Conservation (phyloP, 2,797 vertebrate genomes). For the Holocentrus rufus region DNA sequence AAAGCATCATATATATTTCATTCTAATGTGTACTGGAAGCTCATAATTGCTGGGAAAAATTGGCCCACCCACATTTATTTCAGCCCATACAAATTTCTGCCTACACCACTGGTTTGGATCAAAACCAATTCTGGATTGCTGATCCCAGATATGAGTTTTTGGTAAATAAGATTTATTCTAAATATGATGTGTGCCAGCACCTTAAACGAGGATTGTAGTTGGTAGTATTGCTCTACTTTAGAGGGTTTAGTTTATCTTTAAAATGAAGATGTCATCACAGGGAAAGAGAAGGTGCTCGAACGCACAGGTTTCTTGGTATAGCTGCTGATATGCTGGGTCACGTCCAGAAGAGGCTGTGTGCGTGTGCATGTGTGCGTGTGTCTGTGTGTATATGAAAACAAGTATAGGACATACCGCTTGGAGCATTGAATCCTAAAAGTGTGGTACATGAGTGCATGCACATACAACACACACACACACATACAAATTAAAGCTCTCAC, state of each 20-base stretch:
- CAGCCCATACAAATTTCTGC: too few species aligned
- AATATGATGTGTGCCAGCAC: too few species aligned
- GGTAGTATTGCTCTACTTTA: background rate
- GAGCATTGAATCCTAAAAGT: conserved; percentile 71
- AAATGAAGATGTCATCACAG: conserved; percentile 2
- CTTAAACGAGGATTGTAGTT: background rate
- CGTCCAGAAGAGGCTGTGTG: conserved; percentile 52
- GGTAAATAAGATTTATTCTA: background rate
- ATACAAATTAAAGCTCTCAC: conserved; percentile 30
- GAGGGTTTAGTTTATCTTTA: background rate
- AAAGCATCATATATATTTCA: too few species aligned
- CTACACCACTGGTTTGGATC: too few species aligned
- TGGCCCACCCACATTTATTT: too few species aligned
- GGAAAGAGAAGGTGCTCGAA: conserved; percentile 12
- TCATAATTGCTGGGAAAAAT: too few species aligned
- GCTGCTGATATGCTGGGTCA: conserved; percentile 68
- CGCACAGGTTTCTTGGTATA: conserved; percentile 36
- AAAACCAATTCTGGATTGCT: background rate
- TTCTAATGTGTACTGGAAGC: too few species aligned
- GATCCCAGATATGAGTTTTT: background rate
- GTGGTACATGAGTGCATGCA: conserved; percentile 35
- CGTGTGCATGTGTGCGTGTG: conserved; percentile 41
- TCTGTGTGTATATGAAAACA: conserved; percentile 54
- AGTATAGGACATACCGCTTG: conserved; percentile 70
- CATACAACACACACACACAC: conserved; percentile 23